phyloP scores from a whole-genome alignment of 2,888 invertebrate genomes.

The Ophion costatus region DNA sequence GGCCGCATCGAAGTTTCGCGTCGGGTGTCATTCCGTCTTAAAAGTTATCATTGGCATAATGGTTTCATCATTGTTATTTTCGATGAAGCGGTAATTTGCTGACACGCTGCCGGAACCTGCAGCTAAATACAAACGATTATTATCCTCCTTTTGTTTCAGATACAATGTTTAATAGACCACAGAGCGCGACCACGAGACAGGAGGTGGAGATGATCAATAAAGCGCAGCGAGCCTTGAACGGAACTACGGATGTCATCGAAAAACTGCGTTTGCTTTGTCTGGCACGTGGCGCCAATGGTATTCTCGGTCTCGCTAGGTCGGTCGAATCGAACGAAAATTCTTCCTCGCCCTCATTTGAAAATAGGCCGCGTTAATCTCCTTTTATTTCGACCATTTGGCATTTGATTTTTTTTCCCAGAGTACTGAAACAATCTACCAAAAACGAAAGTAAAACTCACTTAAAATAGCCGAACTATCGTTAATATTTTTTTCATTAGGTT shows the following conservation, averaged over 20 bases:
- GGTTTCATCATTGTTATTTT: no score
- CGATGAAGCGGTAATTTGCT: no score
- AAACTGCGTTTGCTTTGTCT: slow-evolving; percentile 93
- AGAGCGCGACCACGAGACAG: slow-evolving; percentile 90
- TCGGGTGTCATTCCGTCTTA: no score
- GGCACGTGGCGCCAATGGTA: slow-evolving; percentile 93
- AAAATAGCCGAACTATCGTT: no score
- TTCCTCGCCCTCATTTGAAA: not conserved
- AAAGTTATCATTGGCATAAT: no score
- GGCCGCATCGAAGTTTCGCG: no score
- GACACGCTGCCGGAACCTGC: no score
- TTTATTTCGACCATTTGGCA: no score
- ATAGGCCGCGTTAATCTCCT: not conserved
- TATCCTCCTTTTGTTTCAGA: slow-evolving; percentile 50
- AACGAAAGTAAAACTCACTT: no score
- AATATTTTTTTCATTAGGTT: no score
- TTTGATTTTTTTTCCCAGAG: no score
- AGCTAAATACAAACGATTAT: not conserved
- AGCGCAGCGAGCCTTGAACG: slow-evolving; percentile 88
- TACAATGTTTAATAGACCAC: slow-evolving; percentile 87
- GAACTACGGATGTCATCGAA: slow-evolving; percentile 92
- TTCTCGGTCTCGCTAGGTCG: slow-evolving; percentile 93
- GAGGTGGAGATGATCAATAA: slow-evolving; percentile 92
- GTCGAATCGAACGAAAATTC: not conserved
- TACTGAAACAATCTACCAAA: no score